A percentile compares a stretch with the other conserved stretches of the same genome.
phyloP scores from a whole-genome alignment of 2,888 invertebrate genomes.

The Dexiosoma caninum region DNA sequence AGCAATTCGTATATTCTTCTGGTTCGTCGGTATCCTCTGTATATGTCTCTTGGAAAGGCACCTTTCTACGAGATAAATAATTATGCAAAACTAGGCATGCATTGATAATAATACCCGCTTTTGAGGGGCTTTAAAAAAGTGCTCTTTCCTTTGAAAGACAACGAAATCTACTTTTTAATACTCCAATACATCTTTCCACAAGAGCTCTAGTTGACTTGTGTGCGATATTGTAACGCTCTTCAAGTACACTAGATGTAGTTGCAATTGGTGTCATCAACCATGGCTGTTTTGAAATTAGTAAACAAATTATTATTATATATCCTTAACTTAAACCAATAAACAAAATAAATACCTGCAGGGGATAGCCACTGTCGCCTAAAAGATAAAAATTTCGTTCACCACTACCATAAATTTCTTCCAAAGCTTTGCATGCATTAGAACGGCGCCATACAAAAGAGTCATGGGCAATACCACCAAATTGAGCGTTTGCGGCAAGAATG shows the following conservation, averaged over 20 bases:
- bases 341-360: neutral
- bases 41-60: neutral
- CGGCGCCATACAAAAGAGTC: constrained; percentile 8
- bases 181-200: neutral
- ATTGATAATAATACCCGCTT: constrained; percentile 26
- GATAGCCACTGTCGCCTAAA: constrained; percentile 27
- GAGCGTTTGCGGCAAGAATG: constrained; percentile 22
- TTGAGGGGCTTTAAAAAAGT: constrained; percentile 12
- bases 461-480: constrained; percentile 18
- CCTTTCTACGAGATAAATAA: neutral
- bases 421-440: neutral
- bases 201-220: neutral
- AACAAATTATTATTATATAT: neutral
- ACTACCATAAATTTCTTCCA: constrained; percentile 13
- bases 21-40: neutral
- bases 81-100: neutral
- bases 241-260: neutral
- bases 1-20: neutral
- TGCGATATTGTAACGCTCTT: neutral
- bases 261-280: constrained; percentile 13
- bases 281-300: constrained; percentile 11
- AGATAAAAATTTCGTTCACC: constrained; percentile 28
- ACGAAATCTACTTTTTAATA: neutral
- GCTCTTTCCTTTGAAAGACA: constrained; percentile 10
- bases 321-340: neutral